Evolutionary conservation across 1,140 invertebrate species (phyloP).

Genomic region (Hyphantria cunea): DNA sequence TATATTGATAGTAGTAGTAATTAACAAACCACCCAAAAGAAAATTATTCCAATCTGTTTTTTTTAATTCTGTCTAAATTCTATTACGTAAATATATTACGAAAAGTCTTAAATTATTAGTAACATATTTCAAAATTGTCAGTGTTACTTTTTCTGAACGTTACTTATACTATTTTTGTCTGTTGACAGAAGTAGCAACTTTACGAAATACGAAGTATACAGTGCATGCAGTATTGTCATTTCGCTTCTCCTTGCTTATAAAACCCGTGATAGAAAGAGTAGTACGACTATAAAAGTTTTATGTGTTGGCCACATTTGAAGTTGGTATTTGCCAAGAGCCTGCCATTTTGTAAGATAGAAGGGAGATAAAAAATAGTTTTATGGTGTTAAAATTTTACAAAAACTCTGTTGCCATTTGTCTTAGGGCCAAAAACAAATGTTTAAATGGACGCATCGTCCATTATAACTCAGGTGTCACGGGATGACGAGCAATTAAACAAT

Average conservation of each 20-base stretch:
- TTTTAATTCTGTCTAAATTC: too few relatives aligned
- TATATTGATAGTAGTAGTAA: too few relatives aligned
- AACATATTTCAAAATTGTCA: too few relatives aligned
- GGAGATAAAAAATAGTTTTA: slow-evolving; percentile 82
- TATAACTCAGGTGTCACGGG: slow-evolving; percentile 97
- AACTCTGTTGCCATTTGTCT: slow-evolving; percentile 76
- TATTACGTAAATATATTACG: too few relatives aligned
- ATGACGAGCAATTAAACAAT: slow-evolving; percentile 97
- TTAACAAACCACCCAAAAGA: too few relatives aligned
- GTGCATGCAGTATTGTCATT: slow-evolving; percentile 38
- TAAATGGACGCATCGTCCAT: slow-evolving; percentile 98
- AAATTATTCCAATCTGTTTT: too few relatives aligned
- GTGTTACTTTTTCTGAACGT: slow-evolving; percentile 27
- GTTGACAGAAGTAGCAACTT: slow-evolving; percentile 60
- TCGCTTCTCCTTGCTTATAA: slow-evolving; percentile 32
- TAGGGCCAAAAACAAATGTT: slow-evolving; percentile 81
- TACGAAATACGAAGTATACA: slow-evolving; percentile 38
- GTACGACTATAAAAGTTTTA: slow-evolving; percentile 41
- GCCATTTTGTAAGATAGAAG: slow-evolving; percentile 81
- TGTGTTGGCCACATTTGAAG: slow-evolving; percentile 64
- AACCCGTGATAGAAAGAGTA: slow-evolving; percentile 44
- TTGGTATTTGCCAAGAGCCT: slow-evolving; percentile 80
- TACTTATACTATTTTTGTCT: slow-evolving; percentile 57
- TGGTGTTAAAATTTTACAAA: slow-evolving; percentile 80
- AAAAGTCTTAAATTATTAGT: too few relatives aligned